Evolutionary conservation across 2,797 vertebrate species (phyloP).

Genomic region (Lithobates pipiens): DNA sequence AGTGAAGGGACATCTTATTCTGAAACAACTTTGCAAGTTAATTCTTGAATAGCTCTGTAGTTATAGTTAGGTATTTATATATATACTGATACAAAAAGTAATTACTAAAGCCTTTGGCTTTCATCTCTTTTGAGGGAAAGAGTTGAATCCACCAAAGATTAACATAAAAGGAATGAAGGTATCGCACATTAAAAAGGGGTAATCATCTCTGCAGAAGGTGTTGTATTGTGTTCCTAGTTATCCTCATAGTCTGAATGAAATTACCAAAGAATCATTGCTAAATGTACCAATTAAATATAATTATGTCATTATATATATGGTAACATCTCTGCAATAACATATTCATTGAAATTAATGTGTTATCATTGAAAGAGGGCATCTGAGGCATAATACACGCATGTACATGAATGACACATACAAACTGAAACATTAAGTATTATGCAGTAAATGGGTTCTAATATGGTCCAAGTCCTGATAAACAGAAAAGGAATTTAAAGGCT

Average conservation of each 20-base stretch:
- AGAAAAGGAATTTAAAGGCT: too few relatives aligned
- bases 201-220: conserved; percentile 41
- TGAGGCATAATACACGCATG: not conserved
- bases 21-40: not conserved
- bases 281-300: conserved; percentile 40
- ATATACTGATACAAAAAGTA: not conserved
- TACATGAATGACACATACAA: not conserved
- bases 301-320: conserved; percentile 39
- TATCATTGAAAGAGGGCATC: not conserved
- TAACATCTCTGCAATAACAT: not conserved
- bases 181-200: not conserved
- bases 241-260: conserved; percentile 17
- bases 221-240: conserved; percentile 2
- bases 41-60: not conserved
- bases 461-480: too few relatives aligned
- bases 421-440: too few relatives aligned
- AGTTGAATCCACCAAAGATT: conserved; percentile 14
- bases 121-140: conserved; percentile 19
- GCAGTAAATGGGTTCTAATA: too few relatives aligned
- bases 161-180: conserved; percentile 20
- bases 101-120: conserved; percentile 15
- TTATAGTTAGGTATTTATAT: not conserved
- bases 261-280: conserved; percentile 15
- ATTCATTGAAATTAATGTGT: not conserved
- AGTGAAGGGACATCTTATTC: too few relatives aligned